Conservation (phyloP, 2,113 vertebrate species). For the Amblyopsis rosae region DNA sequence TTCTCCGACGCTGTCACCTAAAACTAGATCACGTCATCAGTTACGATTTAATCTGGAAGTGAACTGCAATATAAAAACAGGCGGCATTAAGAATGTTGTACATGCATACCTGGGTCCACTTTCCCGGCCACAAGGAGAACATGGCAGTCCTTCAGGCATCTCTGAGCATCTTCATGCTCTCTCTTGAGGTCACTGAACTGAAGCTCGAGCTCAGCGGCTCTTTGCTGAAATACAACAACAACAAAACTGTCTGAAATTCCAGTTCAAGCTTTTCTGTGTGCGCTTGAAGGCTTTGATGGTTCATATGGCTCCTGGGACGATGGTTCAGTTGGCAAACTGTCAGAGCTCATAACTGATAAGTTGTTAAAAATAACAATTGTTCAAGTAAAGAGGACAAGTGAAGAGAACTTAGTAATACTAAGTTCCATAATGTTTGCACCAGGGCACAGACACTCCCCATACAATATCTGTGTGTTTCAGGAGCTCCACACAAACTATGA, state of each 20-base stretch:
- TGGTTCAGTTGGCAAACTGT: conserved; percentile 77
- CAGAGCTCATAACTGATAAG: conserved; percentile 70
- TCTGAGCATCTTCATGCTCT: conserved; percentile 63
- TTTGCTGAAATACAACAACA: conserved; percentile 57
- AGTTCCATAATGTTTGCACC: too few species aligned
- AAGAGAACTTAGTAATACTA: conserved; percentile 6
- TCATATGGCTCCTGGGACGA: conserved; percentile 78
- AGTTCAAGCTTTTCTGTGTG: conserved; percentile 86
- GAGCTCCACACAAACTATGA: background rate
- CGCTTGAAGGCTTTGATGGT: conserved; percentile 80
- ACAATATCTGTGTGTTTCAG: too few species aligned
- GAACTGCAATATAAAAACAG: background rate
- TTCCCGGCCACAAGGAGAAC: conserved; percentile 59
- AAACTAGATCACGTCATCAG: conserved; percentile 52
- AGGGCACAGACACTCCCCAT: too few species aligned
- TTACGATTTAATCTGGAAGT: background rate
- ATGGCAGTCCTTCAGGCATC: conserved; percentile 70
- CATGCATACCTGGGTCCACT: conserved; percentile 61
- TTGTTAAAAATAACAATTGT: conserved; percentile 79
- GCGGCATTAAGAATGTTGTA: background rate
- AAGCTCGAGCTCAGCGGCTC: conserved; percentile 57
- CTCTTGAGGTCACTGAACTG: conserved; percentile 62
- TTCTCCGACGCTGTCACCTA: conserved; percentile 66
- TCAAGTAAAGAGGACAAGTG: conserved; percentile 40
- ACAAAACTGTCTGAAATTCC: conserved; percentile 66